These are phyloP conservation scores for Diacarnus erythraeanus DNA, from an alignment of 37 sponge, comb jelly and placozoan species.

Conservation along the genomic window DNA sequence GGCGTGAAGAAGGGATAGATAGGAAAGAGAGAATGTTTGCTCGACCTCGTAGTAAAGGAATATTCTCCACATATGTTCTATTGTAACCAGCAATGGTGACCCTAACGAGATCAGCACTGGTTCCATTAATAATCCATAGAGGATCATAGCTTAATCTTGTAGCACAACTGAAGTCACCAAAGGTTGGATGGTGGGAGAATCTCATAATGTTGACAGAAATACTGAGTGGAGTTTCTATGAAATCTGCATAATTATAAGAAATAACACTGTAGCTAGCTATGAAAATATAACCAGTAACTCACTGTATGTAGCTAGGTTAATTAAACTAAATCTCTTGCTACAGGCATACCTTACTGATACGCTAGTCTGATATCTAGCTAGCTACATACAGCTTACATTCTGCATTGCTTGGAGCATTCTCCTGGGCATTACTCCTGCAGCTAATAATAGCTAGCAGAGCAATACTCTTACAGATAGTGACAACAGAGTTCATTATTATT, in stretches of 20 bases:
- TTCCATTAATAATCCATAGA: conserved; percentile 12
- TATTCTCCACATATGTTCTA: background rate
- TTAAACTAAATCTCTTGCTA: too few species aligned
- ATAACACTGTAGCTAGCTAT: background rate
- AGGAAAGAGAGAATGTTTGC: conserved; percentile 4
- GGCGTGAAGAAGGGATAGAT: conserved; percentile 3
- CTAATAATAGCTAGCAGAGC: background rate
- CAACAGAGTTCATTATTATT: too few species aligned
- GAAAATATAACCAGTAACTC: too few species aligned
- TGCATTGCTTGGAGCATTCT: background rate
- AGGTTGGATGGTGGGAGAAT: background rate
- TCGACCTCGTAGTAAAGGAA: background rate
- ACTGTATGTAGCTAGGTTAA: too few species aligned
- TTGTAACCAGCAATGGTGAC: background rate
- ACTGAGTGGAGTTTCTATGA: background rate
- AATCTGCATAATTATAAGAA: background rate
- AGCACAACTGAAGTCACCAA: conserved; percentile 8
- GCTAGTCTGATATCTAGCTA: too few species aligned
- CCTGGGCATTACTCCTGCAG: background rate
- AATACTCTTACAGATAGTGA: too few species aligned
- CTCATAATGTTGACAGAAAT: background rate
- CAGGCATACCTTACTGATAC: too few species aligned
- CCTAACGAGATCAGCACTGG: conserved; percentile 3
- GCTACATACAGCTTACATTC: background rate
- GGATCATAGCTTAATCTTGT: background rate